A percentile compares a stretch with the other conserved stretches of the same genome.
Evolutionary conservation across 2,797 vertebrate species (phyloP).

Genomic region (Echiichthys vipera): DNA sequence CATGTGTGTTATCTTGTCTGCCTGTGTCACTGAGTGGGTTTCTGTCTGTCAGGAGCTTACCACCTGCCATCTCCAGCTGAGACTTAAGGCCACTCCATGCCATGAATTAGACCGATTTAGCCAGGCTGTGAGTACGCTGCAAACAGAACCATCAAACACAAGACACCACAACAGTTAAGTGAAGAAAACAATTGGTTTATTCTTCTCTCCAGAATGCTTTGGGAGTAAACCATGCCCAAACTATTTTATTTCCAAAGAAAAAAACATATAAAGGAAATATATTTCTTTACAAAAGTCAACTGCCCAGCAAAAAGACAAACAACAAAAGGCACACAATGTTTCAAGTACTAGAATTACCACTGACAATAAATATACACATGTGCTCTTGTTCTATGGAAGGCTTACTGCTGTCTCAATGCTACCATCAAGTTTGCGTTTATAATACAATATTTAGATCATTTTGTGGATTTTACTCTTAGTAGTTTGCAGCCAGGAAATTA

Average conservation of each 20-base stretch:
- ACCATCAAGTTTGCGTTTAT: neutral
- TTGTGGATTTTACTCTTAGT: neutral
- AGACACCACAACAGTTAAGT: neutral
- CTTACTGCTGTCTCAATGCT: neutral
- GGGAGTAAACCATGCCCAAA: neutral
- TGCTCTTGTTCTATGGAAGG: conserved; percentile 2
- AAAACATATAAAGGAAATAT: neutral
- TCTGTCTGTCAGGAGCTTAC: conserved; percentile 33
- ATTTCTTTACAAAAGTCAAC: conserved; percentile 33
- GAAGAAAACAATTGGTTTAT: conserved; percentile 13
- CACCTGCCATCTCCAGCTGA: conserved; percentile 68
- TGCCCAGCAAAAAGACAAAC: conserved; percentile 4
- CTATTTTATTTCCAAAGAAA: neutral
- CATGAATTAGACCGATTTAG: conserved; percentile 34
- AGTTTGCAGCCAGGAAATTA: conserved; percentile 20
- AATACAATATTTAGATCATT: neutral
- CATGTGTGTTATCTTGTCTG: conserved; percentile 33
- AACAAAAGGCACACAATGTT: conserved; percentile 55
- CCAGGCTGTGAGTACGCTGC: neutral
- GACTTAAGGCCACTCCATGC: conserved; percentile 49
- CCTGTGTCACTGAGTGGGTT: conserved; percentile 64
- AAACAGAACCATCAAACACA: conserved; percentile 43
- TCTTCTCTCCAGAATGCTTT: conserved; percentile 20
- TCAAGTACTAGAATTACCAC: conserved; percentile 39
- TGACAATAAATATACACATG: conserved; percentile 19